Evolutionary conservation across 2,113 vertebrate species (phyloP).

Genomic region (Forbesichthys agassizii): DNA sequence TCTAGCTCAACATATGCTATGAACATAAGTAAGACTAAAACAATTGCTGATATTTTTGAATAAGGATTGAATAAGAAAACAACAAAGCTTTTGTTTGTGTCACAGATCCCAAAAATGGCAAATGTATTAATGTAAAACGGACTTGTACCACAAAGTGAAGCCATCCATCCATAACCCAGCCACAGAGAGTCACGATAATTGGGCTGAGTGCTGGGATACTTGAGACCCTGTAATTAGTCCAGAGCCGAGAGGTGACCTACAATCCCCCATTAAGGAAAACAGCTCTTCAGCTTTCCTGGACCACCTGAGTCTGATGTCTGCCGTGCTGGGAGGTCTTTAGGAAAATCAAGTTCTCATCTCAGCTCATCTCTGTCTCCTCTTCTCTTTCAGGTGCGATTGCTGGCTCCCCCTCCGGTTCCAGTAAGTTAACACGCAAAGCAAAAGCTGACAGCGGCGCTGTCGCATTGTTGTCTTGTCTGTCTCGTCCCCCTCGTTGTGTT

Average conservation of each 20-base stretch:
- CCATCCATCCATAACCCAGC: slow-evolving; percentile 19
- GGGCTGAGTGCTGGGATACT: background rate
- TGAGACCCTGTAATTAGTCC: slow-evolving; percentile 35
- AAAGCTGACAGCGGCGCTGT: slow-evolving; percentile 13
- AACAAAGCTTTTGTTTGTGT: no score
- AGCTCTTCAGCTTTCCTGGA: slow-evolving; percentile 33
- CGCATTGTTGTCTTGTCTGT: slow-evolving; percentile 10
- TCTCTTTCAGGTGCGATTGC: slow-evolving; percentile 76
- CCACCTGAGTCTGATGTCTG: slow-evolving; percentile 61
- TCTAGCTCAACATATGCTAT: no score
- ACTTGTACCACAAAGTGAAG: slow-evolving; percentile 9
- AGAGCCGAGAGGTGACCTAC: slow-evolving; percentile 20
- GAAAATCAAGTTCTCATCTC: slow-evolving; percentile 68
- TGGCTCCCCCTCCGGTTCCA: slow-evolving; percentile 77
- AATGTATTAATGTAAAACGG: background rate
- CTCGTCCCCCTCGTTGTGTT: slow-evolving; percentile 42
- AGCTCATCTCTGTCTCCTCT: slow-evolving; percentile 60
- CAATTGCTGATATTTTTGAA: no score
- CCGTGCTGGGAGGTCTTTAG: slow-evolving; percentile 61
- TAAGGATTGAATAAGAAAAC: no score
- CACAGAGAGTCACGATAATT: slow-evolving; percentile 17
- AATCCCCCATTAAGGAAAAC: slow-evolving; percentile 39
- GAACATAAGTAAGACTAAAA: no score
- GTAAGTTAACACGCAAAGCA: slow-evolving; percentile 72
- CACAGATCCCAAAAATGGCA: no score